phyloP scores from a whole-genome alignment of 2,797 vertebrate species.

The Labeo calbasu region DNA sequence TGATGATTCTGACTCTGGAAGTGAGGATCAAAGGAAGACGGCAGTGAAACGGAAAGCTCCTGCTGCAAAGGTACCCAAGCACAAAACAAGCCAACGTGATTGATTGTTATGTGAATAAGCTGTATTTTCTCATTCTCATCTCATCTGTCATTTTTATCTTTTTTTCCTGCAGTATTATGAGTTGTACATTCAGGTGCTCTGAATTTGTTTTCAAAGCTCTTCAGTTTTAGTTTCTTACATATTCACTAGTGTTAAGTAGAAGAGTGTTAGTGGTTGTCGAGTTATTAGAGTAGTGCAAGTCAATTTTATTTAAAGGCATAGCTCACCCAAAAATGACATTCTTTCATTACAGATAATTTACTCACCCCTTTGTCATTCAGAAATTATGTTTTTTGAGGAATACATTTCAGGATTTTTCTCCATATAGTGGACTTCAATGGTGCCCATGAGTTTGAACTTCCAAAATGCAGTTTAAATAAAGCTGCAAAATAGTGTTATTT shows the following conservation, averaged over 20 bases:
- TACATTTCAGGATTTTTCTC: no score
- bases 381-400: no score
- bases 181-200: neutral
- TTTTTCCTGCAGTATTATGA: neutral
- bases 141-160: neutral
- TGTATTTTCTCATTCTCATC: neutral
- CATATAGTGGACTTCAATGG: no score
- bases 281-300: neutral
- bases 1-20: conserved; percentile 88
- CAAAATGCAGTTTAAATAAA: no score
- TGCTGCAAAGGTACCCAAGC: conserved; percentile 81
- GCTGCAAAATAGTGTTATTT: no score
- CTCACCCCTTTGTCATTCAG: no score
- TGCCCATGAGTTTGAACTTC: no score
- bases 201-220: conserved; percentile 6
- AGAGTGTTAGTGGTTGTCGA: neutral
- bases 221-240: neutral
- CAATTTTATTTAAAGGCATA: neutral
- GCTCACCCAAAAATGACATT: no score
- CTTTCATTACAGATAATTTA: no score
- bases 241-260: neutral
- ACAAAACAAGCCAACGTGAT: neutral
- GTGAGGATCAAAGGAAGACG: conserved; percentile 78
- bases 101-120: neutral
- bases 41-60: conserved; percentile 85